Evolutionary conservation across 2,888 invertebrate genomes (phyloP).

Genomic region (Meliscaeva auricollis): DNA sequence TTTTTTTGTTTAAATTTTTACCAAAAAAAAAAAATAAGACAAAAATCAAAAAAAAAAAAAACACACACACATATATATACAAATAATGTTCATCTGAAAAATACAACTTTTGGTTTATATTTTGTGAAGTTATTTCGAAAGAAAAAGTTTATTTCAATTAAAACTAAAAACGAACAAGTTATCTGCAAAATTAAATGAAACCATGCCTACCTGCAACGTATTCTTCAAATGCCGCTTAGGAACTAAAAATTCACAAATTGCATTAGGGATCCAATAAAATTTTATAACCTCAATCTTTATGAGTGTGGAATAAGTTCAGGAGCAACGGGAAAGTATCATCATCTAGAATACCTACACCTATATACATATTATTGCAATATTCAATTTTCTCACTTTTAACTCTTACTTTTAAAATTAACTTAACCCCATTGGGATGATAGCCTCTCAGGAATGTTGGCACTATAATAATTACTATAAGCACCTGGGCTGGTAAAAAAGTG

Average conservation of each 20-base stretch:
- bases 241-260: constrained; percentile 16
- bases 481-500: no score
- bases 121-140: constrained; percentile 6
- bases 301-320: not conserved
- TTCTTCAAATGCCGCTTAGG: not conserved
- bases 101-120: not conserved
- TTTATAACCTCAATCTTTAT: not conserved
- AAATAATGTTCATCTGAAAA: no score
- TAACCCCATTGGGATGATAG: no score
- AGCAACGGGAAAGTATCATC: not conserved
- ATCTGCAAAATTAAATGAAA: not conserved
- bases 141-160: constrained; percentile 57
- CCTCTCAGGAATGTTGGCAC: no score
- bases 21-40: no score
- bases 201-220: not conserved
- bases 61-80: no score
- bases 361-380: not conserved
- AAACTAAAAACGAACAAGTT: constrained; percentile 36
- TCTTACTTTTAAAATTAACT: no score
- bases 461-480: no score
- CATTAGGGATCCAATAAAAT: constrained; percentile 20
- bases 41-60: not conserved
- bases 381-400: constrained; percentile 23
- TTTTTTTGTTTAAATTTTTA: no score
- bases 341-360: not conserved